Base-by-base conservation (phyloP, 2,797 vertebrate species). In the Onychomys arenicola region DNA sequence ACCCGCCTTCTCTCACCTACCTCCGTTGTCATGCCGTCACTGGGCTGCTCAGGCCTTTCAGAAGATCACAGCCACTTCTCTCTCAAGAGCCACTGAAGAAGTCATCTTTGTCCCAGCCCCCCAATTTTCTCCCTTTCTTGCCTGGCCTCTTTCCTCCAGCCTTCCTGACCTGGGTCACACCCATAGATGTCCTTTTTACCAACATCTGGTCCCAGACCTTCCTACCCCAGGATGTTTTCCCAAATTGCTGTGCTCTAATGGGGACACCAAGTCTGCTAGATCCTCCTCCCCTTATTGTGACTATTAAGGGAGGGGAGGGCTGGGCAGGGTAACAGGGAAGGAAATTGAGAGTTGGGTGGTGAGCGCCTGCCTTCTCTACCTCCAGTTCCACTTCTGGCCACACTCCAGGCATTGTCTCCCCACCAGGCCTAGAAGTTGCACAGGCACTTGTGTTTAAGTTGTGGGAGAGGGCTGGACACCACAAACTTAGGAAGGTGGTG, bases 321-420 rank as follows among this genome's bases (percentile, higher is more conserved):
- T 73, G 57, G 95, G 97, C 55, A 88, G 87, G 77, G 85, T 65
- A 11, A 0, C 0, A 5, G 86, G 96, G 96, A 98, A 98, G 97
- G 97, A 98, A 98, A 90, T 46, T n/a, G 87, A 63, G 92, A 95
- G 59, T 0, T 93, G 96, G 96, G 96, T 92, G 96, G 63, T 91
- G 34, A 73, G 89, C 3, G 65, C 95, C 94, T 86, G 65, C 95
- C 94, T 86, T 80, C 86, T 55, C 78, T 69, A 76, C 90, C 89
- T 90, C 94, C 63, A 96, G 89, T 37, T 43, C 61, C 32, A 43
- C 77, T 34, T 3, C 87, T 97, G 98, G 98, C 97, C 92, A 12
- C 40, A 17, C 13, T 96, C 97, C 97, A 97, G 92, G 78, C 96
- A 98, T 97, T 98, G 98, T 97, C 67, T 97, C 91, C 65, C 43